Conservation (phyloP, 2,113 vertebrate species). For the Hypocryptadius cinnamomeus region DNA sequence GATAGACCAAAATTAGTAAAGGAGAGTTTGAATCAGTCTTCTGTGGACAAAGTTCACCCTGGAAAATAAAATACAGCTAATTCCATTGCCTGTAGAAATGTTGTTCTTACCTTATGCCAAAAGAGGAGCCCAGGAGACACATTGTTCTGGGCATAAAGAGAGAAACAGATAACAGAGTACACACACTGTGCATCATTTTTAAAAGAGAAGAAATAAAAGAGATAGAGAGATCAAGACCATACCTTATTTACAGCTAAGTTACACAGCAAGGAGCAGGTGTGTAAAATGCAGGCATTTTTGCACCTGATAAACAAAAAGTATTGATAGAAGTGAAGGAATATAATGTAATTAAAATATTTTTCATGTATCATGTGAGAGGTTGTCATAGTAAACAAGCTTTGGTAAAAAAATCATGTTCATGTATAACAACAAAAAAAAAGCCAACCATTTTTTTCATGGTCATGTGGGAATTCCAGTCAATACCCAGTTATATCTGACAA, state of each 20-base stretch:
- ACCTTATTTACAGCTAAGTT: not conserved
- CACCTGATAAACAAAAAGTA: not conserved
- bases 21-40: not conserved
- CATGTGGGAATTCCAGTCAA: not conserved
- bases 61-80: not conserved
- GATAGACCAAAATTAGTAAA: not conserved
- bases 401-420: not conserved
- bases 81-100: not conserved
- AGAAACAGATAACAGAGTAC: not conserved
- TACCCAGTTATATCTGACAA: not conserved
- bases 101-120: not conserved
- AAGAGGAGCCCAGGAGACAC: not conserved
- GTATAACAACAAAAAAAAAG: not conserved
- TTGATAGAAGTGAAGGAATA: not conserved
- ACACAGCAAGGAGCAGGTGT: not conserved
- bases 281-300: not conserved
- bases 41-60: not conserved
- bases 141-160: not conserved
- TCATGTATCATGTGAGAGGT: not conserved
- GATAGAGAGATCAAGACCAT: not conserved
- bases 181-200: not conserved
- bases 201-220: not conserved
- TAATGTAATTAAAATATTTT: not conserved
- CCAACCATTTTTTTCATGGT: not conserved
- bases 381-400: not conserved